phyloP scores from a whole-genome alignment of 1,140 invertebrate species.

The Drosophila novamexicana region DNA sequence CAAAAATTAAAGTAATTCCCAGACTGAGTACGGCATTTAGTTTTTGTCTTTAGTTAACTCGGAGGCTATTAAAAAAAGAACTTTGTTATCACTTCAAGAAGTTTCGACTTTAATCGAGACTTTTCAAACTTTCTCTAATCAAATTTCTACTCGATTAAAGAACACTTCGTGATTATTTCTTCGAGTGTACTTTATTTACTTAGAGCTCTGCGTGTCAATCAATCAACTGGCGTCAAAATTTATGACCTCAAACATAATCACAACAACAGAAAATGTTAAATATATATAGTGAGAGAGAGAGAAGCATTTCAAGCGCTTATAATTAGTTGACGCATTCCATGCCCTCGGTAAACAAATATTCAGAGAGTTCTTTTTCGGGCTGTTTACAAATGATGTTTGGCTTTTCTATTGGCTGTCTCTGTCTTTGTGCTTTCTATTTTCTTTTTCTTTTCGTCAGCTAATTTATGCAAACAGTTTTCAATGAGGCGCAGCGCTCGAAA shows the following conservation, averaged over 20 bases:
- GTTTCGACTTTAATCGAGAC: neutral
- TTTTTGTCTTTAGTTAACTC: neutral
- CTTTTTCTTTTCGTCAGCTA: slow-evolving; percentile 52
- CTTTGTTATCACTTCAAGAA: neutral
- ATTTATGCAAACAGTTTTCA: slow-evolving; percentile 80
- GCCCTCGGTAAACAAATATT: slow-evolving; percentile 26
- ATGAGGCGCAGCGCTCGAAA: slow-evolving; percentile 46
- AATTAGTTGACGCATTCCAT: slow-evolving; percentile 64
- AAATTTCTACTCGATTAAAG: no score
- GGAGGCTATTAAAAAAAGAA: neutral
- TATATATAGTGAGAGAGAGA: slow-evolving; percentile 9
- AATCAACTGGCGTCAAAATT: slow-evolving; percentile 78
- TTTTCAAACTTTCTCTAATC: no score
- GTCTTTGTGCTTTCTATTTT: neutral
- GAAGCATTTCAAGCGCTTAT: slow-evolving; percentile 51
- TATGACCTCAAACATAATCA: slow-evolving; percentile 76
- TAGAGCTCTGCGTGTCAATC: slow-evolving; percentile 54
- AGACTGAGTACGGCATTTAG: no score
- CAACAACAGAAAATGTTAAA: slow-evolving; percentile 34
- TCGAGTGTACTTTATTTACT: neutral
- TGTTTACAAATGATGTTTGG: slow-evolving; percentile 66
- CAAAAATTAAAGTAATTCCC: no score
- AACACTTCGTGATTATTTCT: neutral
- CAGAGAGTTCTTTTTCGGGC: slow-evolving; percentile 22
- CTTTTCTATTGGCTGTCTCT: slow-evolving; percentile 40